Percentiles rank a stretch among this genome's conserved stretches.
Conservation (phyloP, 2,113 vertebrate species). For the Cephalopterus ornatus region DNA sequence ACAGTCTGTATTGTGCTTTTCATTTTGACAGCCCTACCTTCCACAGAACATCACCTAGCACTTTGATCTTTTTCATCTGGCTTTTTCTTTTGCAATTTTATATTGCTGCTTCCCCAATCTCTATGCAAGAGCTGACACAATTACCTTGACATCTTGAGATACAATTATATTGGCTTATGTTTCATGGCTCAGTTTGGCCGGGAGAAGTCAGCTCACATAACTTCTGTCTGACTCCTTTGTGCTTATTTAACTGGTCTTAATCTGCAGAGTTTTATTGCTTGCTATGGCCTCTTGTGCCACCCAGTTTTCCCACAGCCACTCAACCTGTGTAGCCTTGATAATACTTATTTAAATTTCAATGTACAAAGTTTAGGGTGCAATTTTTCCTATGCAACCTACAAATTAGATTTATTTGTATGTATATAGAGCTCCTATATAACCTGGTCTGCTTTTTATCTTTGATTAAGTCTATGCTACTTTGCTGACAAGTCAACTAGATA, state of each 20-base stretch:
- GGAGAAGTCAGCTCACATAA: not conserved
- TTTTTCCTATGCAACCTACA: not conserved
- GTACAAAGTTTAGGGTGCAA: not conserved
- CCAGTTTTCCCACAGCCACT: not conserved
- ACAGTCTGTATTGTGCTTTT: not conserved
- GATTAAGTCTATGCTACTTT: not conserved
- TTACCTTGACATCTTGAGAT: not conserved
- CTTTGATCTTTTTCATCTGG: not conserved
- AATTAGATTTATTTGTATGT: not conserved
- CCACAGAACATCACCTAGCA: not conserved
- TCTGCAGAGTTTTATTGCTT: not conserved
- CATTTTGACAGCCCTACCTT: not conserved
- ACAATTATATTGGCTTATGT: not conserved
- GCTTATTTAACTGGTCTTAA: not conserved
- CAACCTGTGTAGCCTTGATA: not conserved
- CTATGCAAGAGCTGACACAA: not conserved
- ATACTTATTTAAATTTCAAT: not conserved
- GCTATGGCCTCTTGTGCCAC: not conserved
- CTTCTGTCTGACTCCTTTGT: not conserved
- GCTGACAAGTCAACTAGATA: not conserved
- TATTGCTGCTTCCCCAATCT: not conserved
- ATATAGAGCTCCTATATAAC: not conserved
- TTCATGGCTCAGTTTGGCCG: not conserved
- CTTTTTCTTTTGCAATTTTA: not conserved
- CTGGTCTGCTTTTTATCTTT: not conserved